Evolutionary conservation across 2,888 invertebrate species (phyloP), one percentile per base, ranked within the genome.

Genomic region (Oscheius sp.): DNA sequence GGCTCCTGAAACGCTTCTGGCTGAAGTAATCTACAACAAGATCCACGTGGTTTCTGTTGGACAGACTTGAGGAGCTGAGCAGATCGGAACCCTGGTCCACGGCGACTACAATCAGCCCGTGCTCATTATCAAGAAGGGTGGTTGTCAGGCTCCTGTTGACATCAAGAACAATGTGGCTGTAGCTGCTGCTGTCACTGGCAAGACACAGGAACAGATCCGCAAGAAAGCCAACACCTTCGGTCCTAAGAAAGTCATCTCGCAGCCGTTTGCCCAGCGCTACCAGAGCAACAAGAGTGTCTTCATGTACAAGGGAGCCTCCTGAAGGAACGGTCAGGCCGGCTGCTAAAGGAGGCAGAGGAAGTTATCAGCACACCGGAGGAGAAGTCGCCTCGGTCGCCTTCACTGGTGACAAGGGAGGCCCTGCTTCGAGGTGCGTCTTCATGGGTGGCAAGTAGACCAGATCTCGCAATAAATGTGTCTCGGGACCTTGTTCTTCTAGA

Each of bases 91-190:
- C 2, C 10, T 59, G 2, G 59, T 33, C 33, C 29, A 33, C 47
- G 65, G 65, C 9, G 32, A 65, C 65, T 42, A 2, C 42, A 65
- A 65, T 33, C 65, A 65, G 50, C 65, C 63, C 9, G 50, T 65
- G 21, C n/a, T 65, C 11, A 50, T 65, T 21, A 48, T 21, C 32
- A 50, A 47, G 29, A 65, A 65, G 48, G 65, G 35, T 29, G 65
- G 48, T 29, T 2, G 47, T 7, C n/a, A 59, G 35, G 59, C 59
- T 13, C 13, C 59, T 33, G n/a, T n/a, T 29, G 59, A 32, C 59
- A 59, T 37, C 37, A 59, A 33, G 33, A 59, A 59, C 33, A 59
- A 59, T 35, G 35, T 59, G 1, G 59, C 59, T 33, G 33, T 37
- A 32, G n/a, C n/a, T n/a, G 33, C 59, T 10, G 33, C n/a, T n/a